Percentiles rank a stretch among this genome's conserved stretches.
Evolutionary conservation across 1,140 invertebrate species (phyloP).

Genomic region (Riptortus pedestris): DNA sequence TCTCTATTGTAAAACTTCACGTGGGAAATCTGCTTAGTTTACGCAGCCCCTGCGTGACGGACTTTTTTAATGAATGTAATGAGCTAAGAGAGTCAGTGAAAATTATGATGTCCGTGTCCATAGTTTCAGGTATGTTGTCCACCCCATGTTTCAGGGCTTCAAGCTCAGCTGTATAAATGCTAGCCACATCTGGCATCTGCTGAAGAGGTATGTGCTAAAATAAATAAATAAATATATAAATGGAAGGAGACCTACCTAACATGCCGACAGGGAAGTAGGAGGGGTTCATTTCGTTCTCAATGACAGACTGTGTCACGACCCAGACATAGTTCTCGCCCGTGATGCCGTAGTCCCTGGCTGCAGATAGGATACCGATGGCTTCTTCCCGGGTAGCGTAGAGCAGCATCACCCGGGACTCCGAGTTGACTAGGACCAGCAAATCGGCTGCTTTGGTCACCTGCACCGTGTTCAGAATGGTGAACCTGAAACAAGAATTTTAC

Average conservation of each 20-base stretch:
- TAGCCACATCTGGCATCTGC: no score
- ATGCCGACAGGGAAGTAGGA: slow-evolving; percentile 83
- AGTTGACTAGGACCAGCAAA: slow-evolving; percentile 67
- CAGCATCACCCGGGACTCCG: slow-evolving; percentile 86
- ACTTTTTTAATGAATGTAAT: no score
- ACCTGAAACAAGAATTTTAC: slow-evolving; percentile 36
- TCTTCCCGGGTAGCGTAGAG: slow-evolving; percentile 82
- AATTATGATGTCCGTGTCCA: no score
- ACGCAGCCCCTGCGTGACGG: no score
- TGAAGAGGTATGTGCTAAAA: no score
- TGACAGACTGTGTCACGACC: slow-evolving; percentile 92
- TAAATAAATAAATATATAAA: no score
- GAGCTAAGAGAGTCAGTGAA: no score
- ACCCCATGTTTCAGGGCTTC: no score
- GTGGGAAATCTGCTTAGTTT: no score
- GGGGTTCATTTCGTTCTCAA: slow-evolving; percentile 63
- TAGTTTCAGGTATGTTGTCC: no score
- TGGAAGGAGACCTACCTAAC: slow-evolving; percentile 70
- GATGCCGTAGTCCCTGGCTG: slow-evolving; percentile 69
- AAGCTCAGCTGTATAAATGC: no score
- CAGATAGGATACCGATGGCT: slow-evolving; percentile 69
- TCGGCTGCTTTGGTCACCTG: slow-evolving; percentile 58
- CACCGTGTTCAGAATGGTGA: slow-evolving; percentile 75
- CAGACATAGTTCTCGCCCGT: slow-evolving; percentile 92
- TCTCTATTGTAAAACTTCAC: no score